Evolutionary conservation across 2,888 invertebrate species (phyloP).

Genomic region (Drosophila mimetica): DNA sequence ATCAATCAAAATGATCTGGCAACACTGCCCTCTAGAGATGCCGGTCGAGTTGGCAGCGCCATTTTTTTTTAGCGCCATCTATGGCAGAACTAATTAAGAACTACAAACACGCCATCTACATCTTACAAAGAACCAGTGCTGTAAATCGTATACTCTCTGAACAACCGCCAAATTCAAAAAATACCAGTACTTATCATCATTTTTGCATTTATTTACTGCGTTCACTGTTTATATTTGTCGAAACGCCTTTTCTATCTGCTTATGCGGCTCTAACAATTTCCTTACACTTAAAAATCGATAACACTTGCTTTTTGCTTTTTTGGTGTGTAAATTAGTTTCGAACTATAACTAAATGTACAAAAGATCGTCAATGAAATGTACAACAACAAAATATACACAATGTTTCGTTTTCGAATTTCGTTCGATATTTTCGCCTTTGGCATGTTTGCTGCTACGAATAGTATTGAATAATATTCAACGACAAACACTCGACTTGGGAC

Average conservation of each 20-base stretch:
- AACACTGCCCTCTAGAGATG: too few species aligned
- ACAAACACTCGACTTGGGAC: slow-evolving; percentile 39
- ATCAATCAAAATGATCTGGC: too few species aligned
- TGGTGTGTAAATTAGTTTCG: slow-evolving; percentile 28
- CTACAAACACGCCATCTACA: too few species aligned
- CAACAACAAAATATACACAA: slow-evolving; percentile 48
- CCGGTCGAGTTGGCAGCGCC: too few species aligned
- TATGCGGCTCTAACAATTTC: slow-evolving; percentile 54
- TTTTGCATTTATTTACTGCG: slow-evolving; percentile 41
- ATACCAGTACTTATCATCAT: slow-evolving; percentile 5
- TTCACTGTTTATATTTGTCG: slow-evolving; percentile 36
- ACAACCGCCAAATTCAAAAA: slow-evolving; percentile 1
- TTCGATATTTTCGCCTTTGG: slow-evolving; percentile 23
- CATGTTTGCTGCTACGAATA: slow-evolving; percentile 28
- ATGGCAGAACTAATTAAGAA: too few species aligned
- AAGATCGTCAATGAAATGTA: slow-evolving; percentile 39
- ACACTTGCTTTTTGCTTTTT: slow-evolving; percentile 48
- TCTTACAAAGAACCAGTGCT: background rate
- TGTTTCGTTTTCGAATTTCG: slow-evolving; percentile 26
- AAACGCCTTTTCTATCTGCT: slow-evolving; percentile 31
- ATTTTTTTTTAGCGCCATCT: too few species aligned
- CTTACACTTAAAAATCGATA: slow-evolving; percentile 58
- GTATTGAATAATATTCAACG: slow-evolving; percentile 29
- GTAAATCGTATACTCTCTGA: background rate
- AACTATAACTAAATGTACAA: slow-evolving; percentile 35